Evolutionary conservation across 2,797 vertebrate species (phyloP), one percentile per base, ranked within the genome.

Genomic region (Pangasius sanitwongsei): DNA sequence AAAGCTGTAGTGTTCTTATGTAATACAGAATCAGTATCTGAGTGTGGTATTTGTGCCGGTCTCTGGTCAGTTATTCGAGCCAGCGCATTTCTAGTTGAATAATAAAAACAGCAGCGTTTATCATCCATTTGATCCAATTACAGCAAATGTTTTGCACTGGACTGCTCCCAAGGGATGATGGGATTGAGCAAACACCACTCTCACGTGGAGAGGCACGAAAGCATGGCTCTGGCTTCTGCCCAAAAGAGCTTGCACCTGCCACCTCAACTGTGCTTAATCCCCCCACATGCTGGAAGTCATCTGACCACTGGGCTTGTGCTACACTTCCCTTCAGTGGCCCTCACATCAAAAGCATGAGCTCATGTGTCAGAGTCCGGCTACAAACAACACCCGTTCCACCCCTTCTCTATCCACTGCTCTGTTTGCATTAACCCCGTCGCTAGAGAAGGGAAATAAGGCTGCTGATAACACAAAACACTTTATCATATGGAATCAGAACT

Each of bases 241-340:
- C 92, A 90, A 90, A 88, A 93, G 92, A 91, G 87, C 89, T 93
- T 91, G 92, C 95, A 95, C 95, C 96, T 96, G 95, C 95, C 93
- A 94, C 92, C 93, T 95, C 93, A 92, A 93, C 93, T 92, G 91
- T 94, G 90, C 87, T 92, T 96, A 96, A 96, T 96, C 95, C 94
- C 88, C 87, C 89, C 37, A 91, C 95, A 96, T 95, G 94, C 94
- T 96, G 94, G 93, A 95, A 95, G 94, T 95, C 95, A 96, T 96
- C 95, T 96, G 96, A 95, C 94, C 92, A 92, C 92, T 87, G 78
- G 89, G 90, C 93, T 94, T 90, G 92, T 93, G 93, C 94, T 92
- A 92, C 93, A 93, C 94, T 94, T 95, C 94, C 95, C 94, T 93
- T 94, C 93, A 89, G 90, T 70, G 91, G 94, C 94, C 93, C 93